Evolutionary conservation across 2,888 invertebrate species (phyloP).

Genomic region (Tipula unca): DNA sequence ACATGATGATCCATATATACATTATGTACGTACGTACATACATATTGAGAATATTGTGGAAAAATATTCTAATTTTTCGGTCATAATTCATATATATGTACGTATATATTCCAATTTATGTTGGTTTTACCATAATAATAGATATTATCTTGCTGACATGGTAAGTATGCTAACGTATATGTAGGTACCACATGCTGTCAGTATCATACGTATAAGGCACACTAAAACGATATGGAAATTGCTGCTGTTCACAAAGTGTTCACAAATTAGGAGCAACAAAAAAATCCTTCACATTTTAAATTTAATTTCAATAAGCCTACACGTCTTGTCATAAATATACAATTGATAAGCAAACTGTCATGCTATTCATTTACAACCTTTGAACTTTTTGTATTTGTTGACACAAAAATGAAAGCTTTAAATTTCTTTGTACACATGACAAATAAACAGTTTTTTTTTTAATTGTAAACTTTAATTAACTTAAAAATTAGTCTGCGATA

Average conservation of each 20-base stretch:
- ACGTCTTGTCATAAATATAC: not conserved
- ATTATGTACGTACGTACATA: not conserved
- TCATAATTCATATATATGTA: not conserved
- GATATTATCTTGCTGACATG: not conserved
- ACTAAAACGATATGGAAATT: too few relatives aligned
- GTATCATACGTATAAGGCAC: too few relatives aligned
- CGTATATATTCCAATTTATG: not conserved
- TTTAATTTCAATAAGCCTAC: not conserved
- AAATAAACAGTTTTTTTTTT: not conserved
- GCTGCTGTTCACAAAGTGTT: too few relatives aligned
- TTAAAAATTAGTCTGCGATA: not conserved
- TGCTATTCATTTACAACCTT: not conserved
- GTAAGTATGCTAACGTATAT: not conserved
- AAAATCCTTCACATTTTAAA: too few relatives aligned
- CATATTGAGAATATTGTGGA: not conserved
- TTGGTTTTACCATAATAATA: not conserved
- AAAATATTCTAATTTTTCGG: not conserved
- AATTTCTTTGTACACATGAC: not conserved
- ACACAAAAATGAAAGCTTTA: not conserved
- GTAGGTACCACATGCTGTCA: too few relatives aligned
- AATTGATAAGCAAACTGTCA: not conserved
- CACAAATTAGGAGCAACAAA: too few relatives aligned
- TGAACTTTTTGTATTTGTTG: not conserved
- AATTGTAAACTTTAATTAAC: not conserved
- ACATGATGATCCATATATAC: constrained; percentile 2